Evolutionary conservation across 2,797 vertebrate species (phyloP), one percentile per base, ranked within the genome.

Genomic region (Aplochiton taeniatus): DNA sequence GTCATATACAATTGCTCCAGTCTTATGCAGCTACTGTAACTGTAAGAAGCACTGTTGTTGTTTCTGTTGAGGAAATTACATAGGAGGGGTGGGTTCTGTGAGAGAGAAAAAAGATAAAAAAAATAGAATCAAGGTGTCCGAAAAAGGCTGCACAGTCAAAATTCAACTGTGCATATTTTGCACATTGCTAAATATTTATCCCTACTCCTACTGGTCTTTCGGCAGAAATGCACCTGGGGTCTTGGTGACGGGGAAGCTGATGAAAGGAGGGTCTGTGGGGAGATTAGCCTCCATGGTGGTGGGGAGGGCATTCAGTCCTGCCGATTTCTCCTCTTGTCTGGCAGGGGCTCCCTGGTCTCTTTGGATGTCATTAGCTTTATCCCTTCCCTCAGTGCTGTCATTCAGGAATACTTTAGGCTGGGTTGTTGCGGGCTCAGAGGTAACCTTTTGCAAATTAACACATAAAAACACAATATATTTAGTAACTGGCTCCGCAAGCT

Each of bases 261-360:
- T 77, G 68, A 87, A 82, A 12, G 90, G 84, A 16, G 70, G 63
- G 1, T 87, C 84, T 2, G 90, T 91, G 4, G 86, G 76, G 3
- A 75, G 61, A 69, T 18, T 70, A 45, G 78, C 65, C 31, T 31
- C 31, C 5, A 79, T 67, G 6, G 81, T 71, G 45, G 58, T 73
- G 61, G 65, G 55, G 14, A 20, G 56, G 9, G 69, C 61, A 16
- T 57, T 69, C 48, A 8, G 20, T 7, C 67, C 72, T 7, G 20
- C 63, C 2, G 58, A 65, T 43, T 77, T 79, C 46, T 85, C 74
- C 46, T 87, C 83, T 31, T 69, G 86, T 6, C 68, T 48, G 16
- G 65, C 55, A 46, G 75, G 51, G 74, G 64, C 82, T 72, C 89
- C 92, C 81, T 93, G 93, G 80, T 93, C 92, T 74, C 88, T 89